Evolutionary conservation across 2,888 invertebrate species (phyloP).

Genomic region (Sclerodermus sp.): DNA sequence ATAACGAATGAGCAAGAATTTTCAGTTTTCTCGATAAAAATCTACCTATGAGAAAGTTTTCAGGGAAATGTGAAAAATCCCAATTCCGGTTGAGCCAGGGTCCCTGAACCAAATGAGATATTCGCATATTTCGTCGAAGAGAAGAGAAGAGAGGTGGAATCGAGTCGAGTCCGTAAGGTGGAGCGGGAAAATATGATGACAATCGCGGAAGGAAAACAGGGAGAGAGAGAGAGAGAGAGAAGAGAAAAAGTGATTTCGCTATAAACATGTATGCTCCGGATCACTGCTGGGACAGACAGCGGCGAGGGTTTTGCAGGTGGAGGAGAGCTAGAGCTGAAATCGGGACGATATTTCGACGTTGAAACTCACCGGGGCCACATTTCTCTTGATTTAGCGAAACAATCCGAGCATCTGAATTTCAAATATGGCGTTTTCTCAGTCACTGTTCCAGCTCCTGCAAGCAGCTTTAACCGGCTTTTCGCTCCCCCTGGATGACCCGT

Average conservation of each 20-base stretch:
- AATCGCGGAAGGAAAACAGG: slow-evolving; percentile 8
- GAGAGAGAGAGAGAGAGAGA: slow-evolving; percentile 26
- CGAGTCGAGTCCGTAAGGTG: neutral
- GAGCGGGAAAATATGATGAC: slow-evolving; percentile 25
- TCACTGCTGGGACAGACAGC: slow-evolving; percentile 11
- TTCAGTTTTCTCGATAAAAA: no score
- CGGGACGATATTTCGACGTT: slow-evolving; percentile 27
- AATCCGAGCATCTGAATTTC: slow-evolving; percentile 52
- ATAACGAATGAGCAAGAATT: no score
- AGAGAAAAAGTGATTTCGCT: slow-evolving; percentile 44
- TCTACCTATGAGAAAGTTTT: no score
- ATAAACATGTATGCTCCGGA: slow-evolving; percentile 32
- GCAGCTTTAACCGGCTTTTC: slow-evolving; percentile 13
- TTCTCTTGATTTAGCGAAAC: slow-evolving; percentile 54
- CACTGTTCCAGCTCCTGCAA: slow-evolving; percentile 8
- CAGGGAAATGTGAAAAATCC: no score
- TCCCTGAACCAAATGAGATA: no score
- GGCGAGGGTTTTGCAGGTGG: slow-evolving; percentile 9
- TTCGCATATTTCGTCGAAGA: no score
- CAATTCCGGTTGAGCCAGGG: no score
- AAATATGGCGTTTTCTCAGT: slow-evolving; percentile 33
- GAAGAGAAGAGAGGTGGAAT: no score
- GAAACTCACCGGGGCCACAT: slow-evolving; percentile 47
- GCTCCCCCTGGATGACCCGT: slow-evolving; percentile 17
- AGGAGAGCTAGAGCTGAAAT: slow-evolving; percentile 2